Conservation (phyloP, 1,140 invertebrate species). For the Leucophenga varia region DNA sequence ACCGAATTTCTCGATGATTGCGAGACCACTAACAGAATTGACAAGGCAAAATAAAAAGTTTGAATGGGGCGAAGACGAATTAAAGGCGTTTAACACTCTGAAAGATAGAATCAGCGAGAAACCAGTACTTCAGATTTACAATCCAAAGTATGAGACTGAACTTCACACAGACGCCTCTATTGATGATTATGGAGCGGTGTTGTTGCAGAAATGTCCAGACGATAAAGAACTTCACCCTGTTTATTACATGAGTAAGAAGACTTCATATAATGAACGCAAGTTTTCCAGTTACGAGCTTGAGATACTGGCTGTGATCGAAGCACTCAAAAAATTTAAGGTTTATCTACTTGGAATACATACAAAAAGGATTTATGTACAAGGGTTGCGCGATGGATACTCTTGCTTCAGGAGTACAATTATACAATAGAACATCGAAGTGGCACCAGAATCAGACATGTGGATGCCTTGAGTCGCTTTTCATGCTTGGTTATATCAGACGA, state of each 20-base stretch:
- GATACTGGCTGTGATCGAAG: slow-evolving; percentile 56
- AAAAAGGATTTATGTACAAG: slow-evolving; percentile 34
- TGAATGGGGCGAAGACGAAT: slow-evolving; percentile 2
- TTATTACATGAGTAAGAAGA: slow-evolving; percentile 54
- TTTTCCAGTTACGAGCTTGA: slow-evolving; percentile 53
- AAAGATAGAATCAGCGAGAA: slow-evolving; percentile 19
- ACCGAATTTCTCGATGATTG: slow-evolving; percentile 31
- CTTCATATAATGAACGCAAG: slow-evolving; percentile 32
- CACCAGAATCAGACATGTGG: slow-evolving; percentile 34
- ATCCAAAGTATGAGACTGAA: slow-evolving; percentile 35
- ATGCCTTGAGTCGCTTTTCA: slow-evolving; percentile 33
- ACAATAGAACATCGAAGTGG: slow-evolving; percentile 25
- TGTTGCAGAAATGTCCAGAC: slow-evolving; percentile 37
- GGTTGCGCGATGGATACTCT: slow-evolving; percentile 34
- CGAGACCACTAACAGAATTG: slow-evolving; percentile 37
- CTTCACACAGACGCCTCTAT: slow-evolving; percentile 48
- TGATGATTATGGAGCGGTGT: slow-evolving; percentile 34
- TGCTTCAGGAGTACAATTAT: slow-evolving; percentile 35
- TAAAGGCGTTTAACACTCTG: slow-evolving; percentile 5
- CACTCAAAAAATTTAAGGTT: slow-evolving; percentile 31
- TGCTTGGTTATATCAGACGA: slow-evolving; percentile 2
- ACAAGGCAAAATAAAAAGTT: slow-evolving; percentile 24
- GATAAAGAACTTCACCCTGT: slow-evolving; percentile 57
- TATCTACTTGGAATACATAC: slow-evolving; percentile 18
- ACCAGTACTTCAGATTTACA: slow-evolving; percentile 47